Conservation (phyloP, 2,113 vertebrate genomes). For the Neopipo cinnamomea region DNA sequence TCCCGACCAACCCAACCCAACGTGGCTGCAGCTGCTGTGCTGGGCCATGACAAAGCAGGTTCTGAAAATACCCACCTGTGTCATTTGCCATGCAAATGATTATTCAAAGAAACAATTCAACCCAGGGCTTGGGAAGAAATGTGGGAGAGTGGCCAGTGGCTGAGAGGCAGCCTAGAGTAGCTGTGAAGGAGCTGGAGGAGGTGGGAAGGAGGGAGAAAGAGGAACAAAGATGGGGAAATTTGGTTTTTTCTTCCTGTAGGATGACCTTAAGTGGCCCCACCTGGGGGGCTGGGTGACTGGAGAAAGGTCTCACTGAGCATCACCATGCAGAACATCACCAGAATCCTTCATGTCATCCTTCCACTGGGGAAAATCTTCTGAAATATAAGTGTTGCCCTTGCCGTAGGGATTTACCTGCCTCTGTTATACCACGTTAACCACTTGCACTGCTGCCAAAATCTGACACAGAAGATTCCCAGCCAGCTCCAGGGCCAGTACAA, state of each 20-base stretch:
- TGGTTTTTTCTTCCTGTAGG: neutral
- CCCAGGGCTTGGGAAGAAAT: neutral
- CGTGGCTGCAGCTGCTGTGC: neutral
- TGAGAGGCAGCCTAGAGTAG: neutral
- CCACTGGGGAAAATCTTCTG: neutral
- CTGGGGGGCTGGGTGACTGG: neutral
- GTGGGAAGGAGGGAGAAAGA: neutral
- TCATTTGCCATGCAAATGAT: neutral
- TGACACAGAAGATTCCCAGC: neutral
- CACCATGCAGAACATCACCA: neutral
- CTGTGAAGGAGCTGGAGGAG: neutral
- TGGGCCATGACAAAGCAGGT: neutral
- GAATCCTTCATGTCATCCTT: neutral
- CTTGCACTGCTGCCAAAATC: neutral
- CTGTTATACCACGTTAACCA: neutral
- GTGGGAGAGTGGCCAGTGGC: neutral
- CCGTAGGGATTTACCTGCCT: neutral
- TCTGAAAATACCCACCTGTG: neutral
- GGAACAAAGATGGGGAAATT: neutral
- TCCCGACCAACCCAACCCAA: neutral
- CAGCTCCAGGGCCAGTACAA: neutral
- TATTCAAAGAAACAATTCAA: neutral
- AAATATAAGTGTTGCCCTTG: neutral
- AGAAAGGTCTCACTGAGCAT: neutral
- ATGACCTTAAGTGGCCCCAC: neutral